Evolutionary conservation across 1,140 invertebrate genomes (phyloP).

Genomic region (Pseudoatta argentina): DNA sequence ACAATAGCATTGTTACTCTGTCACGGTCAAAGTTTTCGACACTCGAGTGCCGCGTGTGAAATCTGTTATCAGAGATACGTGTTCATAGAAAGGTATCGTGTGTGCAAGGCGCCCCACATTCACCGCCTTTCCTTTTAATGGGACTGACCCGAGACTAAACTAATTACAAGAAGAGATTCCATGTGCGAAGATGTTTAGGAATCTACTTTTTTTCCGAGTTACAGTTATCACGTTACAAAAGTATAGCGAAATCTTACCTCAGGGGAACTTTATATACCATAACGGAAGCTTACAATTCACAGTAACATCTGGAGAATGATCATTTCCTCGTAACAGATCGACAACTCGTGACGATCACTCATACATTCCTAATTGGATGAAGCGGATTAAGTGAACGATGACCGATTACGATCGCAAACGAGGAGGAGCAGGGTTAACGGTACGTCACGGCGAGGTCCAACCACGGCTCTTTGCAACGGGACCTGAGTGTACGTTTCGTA

Average conservation of each 20-base stretch:
- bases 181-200: neutral
- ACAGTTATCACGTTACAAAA: slow-evolving; percentile 28
- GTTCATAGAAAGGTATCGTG: slow-evolving; percentile 29
- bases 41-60: neutral
- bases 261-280: neutral
- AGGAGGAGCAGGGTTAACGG: slow-evolving; percentile 47
- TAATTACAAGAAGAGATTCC: slow-evolving; percentile 25
- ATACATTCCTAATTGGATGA: slow-evolving; percentile 35
- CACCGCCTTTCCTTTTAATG: slow-evolving; percentile 44
- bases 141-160: slow-evolving; percentile 30
- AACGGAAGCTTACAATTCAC: slow-evolving; percentile 32
- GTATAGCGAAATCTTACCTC: neutral
- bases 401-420: neutral
- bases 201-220: neutral
- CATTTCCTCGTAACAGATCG: slow-evolving; percentile 26
- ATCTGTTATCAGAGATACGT: slow-evolving; percentile 38
- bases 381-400: slow-evolving; percentile 34
- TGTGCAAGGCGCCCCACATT: slow-evolving; percentile 24
- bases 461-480: slow-evolving; percentile 20
- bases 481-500: neutral
- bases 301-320: neutral
- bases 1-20: neutral
- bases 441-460: neutral
- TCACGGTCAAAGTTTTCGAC: slow-evolving; percentile 9
- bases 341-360: slow-evolving; percentile 13